Evolutionary conservation across 1,140 invertebrate species (phyloP).

Genomic region (Calosoma granatense): DNA sequence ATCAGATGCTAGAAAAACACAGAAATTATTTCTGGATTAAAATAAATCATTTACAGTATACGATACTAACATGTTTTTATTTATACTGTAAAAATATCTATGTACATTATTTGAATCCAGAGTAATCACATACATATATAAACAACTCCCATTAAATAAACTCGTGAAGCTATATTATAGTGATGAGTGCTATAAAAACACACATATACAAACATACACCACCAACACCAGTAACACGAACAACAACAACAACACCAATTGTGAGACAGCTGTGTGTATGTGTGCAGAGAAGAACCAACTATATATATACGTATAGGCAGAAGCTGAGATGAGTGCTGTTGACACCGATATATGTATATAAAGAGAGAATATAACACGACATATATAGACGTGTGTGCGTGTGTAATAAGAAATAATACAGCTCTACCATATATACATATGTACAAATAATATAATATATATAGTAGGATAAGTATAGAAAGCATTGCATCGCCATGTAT

Average conservation of each 20-base stretch:
- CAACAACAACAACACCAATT: background rate
- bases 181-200: background rate
- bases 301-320: no score
- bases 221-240: background rate
- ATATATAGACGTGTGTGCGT: no score
- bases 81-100: no score
- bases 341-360: background rate
- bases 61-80: no score
- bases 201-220: background rate
- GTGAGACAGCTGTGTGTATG: background rate
- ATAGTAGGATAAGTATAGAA: no score
- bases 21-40: background rate
- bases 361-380: no score
- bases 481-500: no score
- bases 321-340: background rate
- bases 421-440: no score
- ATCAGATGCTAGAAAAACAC: conserved; percentile 1
- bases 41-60: background rate
- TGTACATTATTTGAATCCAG: background rate
- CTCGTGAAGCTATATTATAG: background rate
- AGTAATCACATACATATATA: no score
- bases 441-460: no score
- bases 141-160: background rate
- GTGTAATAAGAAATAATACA: no score
- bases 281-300: background rate